Conservation (phyloP, 2,113 vertebrate genomes). For the Pica pica region DNA sequence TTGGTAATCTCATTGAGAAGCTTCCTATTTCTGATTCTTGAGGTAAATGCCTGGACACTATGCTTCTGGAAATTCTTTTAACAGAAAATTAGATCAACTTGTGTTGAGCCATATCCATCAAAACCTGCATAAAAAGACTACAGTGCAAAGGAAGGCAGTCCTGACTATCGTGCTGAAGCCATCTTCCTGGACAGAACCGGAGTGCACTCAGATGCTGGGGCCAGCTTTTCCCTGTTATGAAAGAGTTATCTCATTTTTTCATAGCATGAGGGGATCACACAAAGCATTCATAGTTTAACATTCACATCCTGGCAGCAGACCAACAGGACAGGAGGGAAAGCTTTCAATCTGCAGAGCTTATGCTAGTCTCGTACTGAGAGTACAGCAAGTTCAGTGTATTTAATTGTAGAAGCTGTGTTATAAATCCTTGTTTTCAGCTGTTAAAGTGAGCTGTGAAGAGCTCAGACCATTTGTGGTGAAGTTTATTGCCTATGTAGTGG, state of each 20-base stretch:
- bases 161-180: accelerated
- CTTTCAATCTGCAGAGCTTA: not conserved
- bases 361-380: accelerated
- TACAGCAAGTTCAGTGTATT: not conserved
- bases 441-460: not conserved
- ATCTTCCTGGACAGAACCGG: not conserved
- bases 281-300: not conserved
- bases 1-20: not conserved
- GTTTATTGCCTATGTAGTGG: not conserved
- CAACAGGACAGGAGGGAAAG: not conserved
- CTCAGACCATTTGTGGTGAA: not conserved
- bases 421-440: not conserved
- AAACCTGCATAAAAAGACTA: not conserved
- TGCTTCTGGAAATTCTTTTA: not conserved
- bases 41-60: not conserved
- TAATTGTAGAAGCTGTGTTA: not conserved
- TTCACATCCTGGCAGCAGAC: not conserved
- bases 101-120: not conserved
- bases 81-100: not conserved
- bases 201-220: not conserved
- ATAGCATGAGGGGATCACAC: not conserved
- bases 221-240: not conserved
- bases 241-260: not conserved
- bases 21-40: not conserved
- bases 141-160: not conserved